phyloP scores from a whole-genome alignment of 2,113 vertebrate species.

The Loxodonta africana region DNA sequence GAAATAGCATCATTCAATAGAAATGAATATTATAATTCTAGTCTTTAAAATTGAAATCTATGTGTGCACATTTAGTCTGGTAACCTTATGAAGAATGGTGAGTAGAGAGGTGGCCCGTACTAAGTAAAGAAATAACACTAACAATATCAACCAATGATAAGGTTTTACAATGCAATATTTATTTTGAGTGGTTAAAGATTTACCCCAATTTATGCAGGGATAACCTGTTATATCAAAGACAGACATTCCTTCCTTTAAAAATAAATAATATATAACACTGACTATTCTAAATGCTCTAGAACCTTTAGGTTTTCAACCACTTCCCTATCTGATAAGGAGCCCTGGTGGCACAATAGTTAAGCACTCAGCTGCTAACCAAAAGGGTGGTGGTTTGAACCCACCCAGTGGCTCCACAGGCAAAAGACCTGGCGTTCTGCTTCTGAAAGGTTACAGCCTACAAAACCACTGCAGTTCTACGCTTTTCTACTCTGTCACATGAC shows the following conservation, averaged over 20 bases:
- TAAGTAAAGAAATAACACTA: neutral
- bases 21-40: constrained; percentile 43
- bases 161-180: constrained; percentile 6
- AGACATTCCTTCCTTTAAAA: neutral
- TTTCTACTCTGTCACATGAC: neutral
- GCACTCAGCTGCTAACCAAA: neutral
- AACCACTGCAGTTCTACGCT: neutral
- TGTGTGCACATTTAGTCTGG: neutral
- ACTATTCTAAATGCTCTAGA: neutral
- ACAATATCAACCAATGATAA: constrained; percentile 12
- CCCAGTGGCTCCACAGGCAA: neutral
- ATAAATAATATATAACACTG: neutral
- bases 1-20: constrained; percentile 62
- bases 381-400: neutral
- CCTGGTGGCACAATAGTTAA: neutral
- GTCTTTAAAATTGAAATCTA: constrained; percentile 59
- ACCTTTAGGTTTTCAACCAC: neutral
- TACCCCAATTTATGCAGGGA: neutral
- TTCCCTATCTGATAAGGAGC: neutral
- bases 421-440: neutral
- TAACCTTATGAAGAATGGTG: constrained; percentile 1
- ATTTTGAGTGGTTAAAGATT: neutral
- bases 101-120: neutral
- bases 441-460: neutral
- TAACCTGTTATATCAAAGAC: neutral